A percentile compares a stretch with the other conserved stretches of the same genome.
Evolutionary conservation across 2,888 invertebrate genomes (phyloP).

Genomic region (Petrolisthes cinctipes): DNA sequence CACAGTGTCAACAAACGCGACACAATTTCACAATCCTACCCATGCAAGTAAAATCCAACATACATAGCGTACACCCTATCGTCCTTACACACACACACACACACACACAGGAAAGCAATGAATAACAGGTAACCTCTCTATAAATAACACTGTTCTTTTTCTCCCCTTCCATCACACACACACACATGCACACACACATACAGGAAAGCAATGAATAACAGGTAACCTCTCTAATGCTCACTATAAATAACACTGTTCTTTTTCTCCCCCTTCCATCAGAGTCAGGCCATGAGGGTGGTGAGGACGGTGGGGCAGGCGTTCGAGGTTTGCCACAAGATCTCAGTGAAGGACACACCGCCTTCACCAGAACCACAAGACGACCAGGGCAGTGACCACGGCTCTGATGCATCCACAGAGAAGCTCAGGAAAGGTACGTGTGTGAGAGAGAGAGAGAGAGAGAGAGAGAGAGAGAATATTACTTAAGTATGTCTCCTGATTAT

Average conservation of each 20-base stretch:
- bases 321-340: conserved; percentile 98
- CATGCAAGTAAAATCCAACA: too few species aligned
- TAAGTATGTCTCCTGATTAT: too few species aligned
- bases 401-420: conserved; percentile 73
- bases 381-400: conserved; percentile 71
- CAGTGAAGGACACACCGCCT: conserved; percentile 69
- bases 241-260: not conserved
- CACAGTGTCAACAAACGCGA: too few species aligned
- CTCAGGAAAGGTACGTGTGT: conserved; percentile 74
- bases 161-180: not conserved
- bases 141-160: too few species aligned
- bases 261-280: conserved; percentile 75
- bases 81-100: not conserved
- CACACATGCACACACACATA: not conserved
- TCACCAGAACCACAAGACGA: conserved; percentile 67
- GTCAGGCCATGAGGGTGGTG: conserved; percentile 98
- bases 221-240: not conserved
- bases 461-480: too few species aligned
- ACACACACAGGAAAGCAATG: not conserved
- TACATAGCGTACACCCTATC: too few species aligned
- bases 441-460: too few species aligned
- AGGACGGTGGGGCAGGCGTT: conserved; percentile 99
- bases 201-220: not conserved
- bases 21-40: too few species aligned
- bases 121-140: not conserved